Conservation (phyloP, 2,888 invertebrate species). For the Bruchidius siliquastri region DNA sequence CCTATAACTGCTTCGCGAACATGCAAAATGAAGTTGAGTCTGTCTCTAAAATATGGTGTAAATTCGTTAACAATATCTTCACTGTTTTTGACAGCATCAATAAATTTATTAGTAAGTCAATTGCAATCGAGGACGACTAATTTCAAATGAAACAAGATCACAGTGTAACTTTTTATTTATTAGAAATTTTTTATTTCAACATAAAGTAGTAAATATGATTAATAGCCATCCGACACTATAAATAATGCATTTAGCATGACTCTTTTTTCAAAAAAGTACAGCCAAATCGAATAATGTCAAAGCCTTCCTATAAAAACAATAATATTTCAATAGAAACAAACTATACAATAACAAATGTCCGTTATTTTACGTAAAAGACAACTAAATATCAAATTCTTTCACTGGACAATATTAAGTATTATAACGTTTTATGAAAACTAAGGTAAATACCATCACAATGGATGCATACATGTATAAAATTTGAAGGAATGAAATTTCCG, state of each 20-base stretch:
- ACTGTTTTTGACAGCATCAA: no score
- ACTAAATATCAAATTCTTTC: background rate
- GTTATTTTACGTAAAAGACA: background rate
- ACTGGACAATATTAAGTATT: background rate
- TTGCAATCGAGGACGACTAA: no score
- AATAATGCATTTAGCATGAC: background rate
- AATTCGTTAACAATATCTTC: no score
- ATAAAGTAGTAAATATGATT: background rate
- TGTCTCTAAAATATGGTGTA: no score
- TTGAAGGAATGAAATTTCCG: background rate
- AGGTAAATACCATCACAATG: background rate
- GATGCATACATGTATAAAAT: background rate
- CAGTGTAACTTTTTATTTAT: no score
- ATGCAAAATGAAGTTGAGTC: no score
- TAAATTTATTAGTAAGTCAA: no score
- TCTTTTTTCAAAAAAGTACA: background rate
- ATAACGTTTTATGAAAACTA: background rate
- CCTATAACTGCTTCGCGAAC: no score
- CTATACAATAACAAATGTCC: background rate
- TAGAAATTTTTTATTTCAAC: background rate
- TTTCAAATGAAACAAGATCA: no score
- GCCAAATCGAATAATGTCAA: background rate
- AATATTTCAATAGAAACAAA: background rate
- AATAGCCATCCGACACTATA: background rate
- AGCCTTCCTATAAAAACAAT: background rate